phyloP scores from a whole-genome alignment of 2,113 vertebrate species.

The Tinamus guttatus region DNA sequence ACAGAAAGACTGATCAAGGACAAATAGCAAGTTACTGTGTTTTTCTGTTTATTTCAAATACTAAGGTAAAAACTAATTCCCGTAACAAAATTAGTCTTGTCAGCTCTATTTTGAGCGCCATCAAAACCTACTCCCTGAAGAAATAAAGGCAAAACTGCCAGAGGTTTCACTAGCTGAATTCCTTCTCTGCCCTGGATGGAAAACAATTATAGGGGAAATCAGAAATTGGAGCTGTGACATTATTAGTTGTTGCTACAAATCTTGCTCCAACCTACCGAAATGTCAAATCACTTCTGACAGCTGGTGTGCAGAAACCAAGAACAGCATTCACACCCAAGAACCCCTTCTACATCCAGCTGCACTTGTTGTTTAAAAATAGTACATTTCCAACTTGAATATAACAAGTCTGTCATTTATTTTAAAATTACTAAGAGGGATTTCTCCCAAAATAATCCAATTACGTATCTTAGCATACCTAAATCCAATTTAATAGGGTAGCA shows the following conservation, averaged over 20 bases:
- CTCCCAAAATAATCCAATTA: background rate
- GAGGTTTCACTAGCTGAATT: background rate
- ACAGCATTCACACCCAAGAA: background rate
- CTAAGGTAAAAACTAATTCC: background rate
- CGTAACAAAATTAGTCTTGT: background rate
- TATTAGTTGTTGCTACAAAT: background rate
- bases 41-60: background rate
- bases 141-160: background rate
- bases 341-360: background rate
- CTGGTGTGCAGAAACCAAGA: background rate
- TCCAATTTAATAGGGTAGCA: background rate
- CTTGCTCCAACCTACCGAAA: background rate
- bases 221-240: background rate
- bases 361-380: background rate
- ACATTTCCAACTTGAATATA: background rate
- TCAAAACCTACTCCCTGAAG: background rate
- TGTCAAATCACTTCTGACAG: conserved; percentile 31
- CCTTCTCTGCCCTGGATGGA: background rate
- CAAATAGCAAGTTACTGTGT: background rate
- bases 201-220: background rate
- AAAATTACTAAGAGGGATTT: background rate
- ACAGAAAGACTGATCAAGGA: background rate
- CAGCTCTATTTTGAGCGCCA: background rate
- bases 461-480: background rate
- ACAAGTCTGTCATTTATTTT: background rate